These are phyloP conservation scores for Numida meleagris DNA, from an alignment of 2,113 vertebrate genomes.

Conservation along the genomic window DNA sequence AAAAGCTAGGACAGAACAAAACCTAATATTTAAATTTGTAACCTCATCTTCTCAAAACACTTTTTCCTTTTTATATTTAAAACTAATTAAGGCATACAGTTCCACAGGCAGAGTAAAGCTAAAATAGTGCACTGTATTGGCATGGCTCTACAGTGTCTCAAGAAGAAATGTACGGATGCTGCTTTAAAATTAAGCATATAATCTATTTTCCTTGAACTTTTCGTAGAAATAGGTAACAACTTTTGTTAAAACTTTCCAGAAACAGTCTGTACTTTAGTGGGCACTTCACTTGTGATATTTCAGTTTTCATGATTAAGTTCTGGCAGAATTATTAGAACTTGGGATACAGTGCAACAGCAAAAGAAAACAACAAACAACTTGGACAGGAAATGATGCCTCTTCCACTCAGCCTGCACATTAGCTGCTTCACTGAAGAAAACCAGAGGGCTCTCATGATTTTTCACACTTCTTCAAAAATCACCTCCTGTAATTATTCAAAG, in stretches of 20 bases:
- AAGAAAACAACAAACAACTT: not conserved
- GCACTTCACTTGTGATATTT: not conserved
- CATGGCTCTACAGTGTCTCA: not conserved
- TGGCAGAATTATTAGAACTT: not conserved
- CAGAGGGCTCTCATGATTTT: not conserved
- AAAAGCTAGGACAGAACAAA: not conserved
- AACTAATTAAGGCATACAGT: not conserved
- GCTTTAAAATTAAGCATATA: not conserved
- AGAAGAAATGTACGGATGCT: not conserved
- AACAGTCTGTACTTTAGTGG: not conserved
- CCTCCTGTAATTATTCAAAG: not conserved
- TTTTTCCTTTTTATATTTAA: not conserved
- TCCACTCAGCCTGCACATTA: fast-evolving
- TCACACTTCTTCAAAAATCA: not conserved
- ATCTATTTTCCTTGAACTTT: not conserved
- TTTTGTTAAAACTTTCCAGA: not conserved
- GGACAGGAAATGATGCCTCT: not conserved
- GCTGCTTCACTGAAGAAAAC: not conserved
- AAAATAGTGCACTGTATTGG: not conserved
- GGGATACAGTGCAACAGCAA: not conserved
- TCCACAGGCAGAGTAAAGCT: not conserved
- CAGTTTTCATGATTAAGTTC: not conserved
- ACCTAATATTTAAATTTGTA: not conserved
- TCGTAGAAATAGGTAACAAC: not conserved
- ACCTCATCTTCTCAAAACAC: not conserved